Evolutionary conservation across 2,888 invertebrate species (phyloP).

Genomic region (Sceliomorpha sp.): DNA sequence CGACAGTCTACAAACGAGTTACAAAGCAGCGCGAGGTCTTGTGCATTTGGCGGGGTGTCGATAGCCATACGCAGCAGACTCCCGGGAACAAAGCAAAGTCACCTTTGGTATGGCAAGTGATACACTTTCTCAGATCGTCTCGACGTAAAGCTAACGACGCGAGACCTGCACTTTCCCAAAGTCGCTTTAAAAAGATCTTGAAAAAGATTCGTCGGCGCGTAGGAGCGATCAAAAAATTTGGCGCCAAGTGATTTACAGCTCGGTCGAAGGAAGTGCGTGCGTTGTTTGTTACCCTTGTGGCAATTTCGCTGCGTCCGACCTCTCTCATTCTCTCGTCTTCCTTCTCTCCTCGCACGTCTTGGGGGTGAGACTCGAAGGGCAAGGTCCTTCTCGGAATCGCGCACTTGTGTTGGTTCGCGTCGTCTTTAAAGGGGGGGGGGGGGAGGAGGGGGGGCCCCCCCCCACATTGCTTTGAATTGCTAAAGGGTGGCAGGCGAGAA

Average conservation of each 20-base stretch:
- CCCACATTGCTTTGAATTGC: background rate
- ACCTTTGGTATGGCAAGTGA: too few relatives aligned
- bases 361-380: conserved; percentile 40
- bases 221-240: conserved; percentile 22
- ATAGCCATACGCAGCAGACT: too few relatives aligned
- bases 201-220: too few relatives aligned
- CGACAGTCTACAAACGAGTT: too few relatives aligned
- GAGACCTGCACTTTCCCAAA: too few relatives aligned
- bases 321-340: background rate
- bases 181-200: too few relatives aligned
- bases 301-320: conserved; percentile 23
- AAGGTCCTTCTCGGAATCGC: conserved; percentile 36
- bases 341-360: conserved; percentile 23
- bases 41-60: too few relatives aligned
- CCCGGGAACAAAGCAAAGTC: too few relatives aligned
- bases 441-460: too few relatives aligned
- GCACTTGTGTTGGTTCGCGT: conserved; percentile 40
- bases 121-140: too few relatives aligned
- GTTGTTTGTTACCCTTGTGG: conserved; percentile 41
- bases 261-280: conserved; percentile 12
- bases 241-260: conserved; percentile 44
- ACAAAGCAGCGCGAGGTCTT: too few relatives aligned
- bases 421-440: conserved; percentile 1
- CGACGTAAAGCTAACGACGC: too few relatives aligned
- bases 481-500: background rate